phyloP scores from a whole-genome alignment of 2,888 invertebrate genomes.

The Sinentomon sp. region DNA sequence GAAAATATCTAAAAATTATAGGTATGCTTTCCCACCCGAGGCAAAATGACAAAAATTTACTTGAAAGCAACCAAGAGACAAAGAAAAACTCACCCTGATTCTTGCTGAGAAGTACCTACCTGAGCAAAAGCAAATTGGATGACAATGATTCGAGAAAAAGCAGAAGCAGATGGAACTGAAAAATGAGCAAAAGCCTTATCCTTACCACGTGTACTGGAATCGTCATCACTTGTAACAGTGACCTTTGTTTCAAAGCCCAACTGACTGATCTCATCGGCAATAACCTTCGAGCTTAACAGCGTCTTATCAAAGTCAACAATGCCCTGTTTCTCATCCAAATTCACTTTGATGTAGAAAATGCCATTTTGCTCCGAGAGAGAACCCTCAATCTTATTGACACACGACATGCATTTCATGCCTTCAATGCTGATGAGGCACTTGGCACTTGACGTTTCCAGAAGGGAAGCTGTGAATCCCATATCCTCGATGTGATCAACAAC shows the following conservation, averaged over 20 bases:
- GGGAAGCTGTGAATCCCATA: slow-evolving; percentile 22
- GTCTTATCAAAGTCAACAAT: slow-evolving; percentile 28
- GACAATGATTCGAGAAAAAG: background rate
- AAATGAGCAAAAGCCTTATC: background rate
- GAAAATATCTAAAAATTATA: too few relatives aligned
- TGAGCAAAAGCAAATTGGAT: background rate
- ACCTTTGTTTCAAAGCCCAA: slow-evolving; percentile 48
- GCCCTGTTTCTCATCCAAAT: slow-evolving; percentile 34
- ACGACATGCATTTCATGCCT: slow-evolving; percentile 27
- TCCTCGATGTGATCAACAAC: slow-evolving; percentile 21
- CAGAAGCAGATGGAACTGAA: background rate
- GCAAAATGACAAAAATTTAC: too few relatives aligned
- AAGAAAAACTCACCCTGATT: too few relatives aligned
- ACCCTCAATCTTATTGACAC: slow-evolving; percentile 25
- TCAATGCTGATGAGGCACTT: slow-evolving; percentile 16
- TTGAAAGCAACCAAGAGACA: too few relatives aligned
- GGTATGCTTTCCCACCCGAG: too few relatives aligned
- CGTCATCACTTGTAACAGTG: background rate
- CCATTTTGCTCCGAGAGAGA: slow-evolving; percentile 32
- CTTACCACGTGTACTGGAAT: background rate
- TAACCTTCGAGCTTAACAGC: slow-evolving; percentile 26
- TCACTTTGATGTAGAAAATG: slow-evolving; percentile 30
- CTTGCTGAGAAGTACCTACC: too few relatives aligned
- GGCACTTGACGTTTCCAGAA: too few relatives aligned
- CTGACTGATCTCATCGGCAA: slow-evolving; percentile 40